These are phyloP conservation scores for Dipodomys ordii DNA, from an alignment of 2,113 vertebrate genomes.

Conservation along the genomic window DNA sequence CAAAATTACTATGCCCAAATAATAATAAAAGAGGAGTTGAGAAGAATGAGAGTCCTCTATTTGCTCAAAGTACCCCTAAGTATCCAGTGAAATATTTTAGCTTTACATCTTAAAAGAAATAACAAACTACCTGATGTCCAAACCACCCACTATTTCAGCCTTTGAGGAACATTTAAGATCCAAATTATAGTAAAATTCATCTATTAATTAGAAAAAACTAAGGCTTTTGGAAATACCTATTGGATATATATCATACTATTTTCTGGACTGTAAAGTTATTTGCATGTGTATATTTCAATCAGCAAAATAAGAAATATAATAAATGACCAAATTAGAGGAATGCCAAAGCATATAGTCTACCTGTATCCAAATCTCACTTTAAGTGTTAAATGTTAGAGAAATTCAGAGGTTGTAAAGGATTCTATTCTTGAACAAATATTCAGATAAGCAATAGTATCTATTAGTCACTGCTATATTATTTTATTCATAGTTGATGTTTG, in stretches of 20 bases:
- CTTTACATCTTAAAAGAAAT: neutral
- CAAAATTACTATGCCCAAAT: too few species aligned
- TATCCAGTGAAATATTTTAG: too few species aligned
- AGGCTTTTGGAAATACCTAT: neutral
- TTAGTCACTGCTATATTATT: neutral
- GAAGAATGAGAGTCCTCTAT: too few species aligned
- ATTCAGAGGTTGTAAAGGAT: neutral
- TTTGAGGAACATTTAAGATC: neutral
- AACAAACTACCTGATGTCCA: too few species aligned
- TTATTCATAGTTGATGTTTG: neutral
- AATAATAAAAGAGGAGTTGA: too few species aligned
- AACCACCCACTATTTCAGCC: neutral
- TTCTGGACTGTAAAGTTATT: neutral
- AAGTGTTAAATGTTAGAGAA: neutral
- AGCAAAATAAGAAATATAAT: neutral
- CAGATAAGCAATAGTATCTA: neutral
- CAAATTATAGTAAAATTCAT: neutral
- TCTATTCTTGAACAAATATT: neutral
- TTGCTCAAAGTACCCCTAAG: too few species aligned
- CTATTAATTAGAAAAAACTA: neutral
- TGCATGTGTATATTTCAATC: neutral
- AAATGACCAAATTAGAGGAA: neutral
- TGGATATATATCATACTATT: neutral
- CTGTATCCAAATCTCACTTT: neutral
- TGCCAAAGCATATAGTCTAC: neutral